These are phyloP conservation scores for Dichetophora obliterata DNA, from an alignment of 2,888 invertebrate genomes.

Conservation along the genomic window DNA sequence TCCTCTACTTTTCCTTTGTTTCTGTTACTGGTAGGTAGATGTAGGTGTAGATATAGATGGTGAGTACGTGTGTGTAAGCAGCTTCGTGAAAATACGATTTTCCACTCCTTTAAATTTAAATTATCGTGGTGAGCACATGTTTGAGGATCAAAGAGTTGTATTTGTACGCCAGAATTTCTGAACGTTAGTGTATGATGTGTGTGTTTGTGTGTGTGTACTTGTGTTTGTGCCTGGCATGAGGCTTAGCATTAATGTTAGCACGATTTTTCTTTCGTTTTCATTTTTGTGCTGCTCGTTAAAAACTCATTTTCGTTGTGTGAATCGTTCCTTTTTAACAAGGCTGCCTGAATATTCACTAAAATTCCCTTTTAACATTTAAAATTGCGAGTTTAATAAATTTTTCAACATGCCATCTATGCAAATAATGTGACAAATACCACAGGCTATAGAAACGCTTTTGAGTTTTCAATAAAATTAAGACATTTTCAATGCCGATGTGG, in stretches of 20 bases:
- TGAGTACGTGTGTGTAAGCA: too few species aligned
- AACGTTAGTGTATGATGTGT: too few species aligned
- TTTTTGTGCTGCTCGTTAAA: neutral
- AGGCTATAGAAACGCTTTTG: too few species aligned
- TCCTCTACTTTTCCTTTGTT: neutral
- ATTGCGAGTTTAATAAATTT: too few species aligned
- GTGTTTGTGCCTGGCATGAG: neutral
- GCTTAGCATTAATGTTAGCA: neutral
- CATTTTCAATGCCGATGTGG: too few species aligned
- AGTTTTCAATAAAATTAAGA: too few species aligned
- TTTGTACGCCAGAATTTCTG: neutral
- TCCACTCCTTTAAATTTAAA: neutral
- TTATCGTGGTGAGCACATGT: neutral
- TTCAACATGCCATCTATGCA: too few species aligned
- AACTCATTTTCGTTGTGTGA: too few species aligned
- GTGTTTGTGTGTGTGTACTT: neutral
- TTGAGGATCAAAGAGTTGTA: neutral
- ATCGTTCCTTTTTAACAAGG: too few species aligned
- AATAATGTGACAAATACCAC: too few species aligned
- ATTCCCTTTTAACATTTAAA: too few species aligned
- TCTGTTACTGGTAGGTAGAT: neutral
- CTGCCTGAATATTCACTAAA: too few species aligned
- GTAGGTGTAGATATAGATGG: neutral
- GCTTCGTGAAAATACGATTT: neutral
- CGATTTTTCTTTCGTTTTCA: neutral